Percentiles rank a stretch among this genome's conserved stretches.
phyloP scores from a whole-genome alignment of 2,797 vertebrate species.

The Coregonus ussuriensis region DNA sequence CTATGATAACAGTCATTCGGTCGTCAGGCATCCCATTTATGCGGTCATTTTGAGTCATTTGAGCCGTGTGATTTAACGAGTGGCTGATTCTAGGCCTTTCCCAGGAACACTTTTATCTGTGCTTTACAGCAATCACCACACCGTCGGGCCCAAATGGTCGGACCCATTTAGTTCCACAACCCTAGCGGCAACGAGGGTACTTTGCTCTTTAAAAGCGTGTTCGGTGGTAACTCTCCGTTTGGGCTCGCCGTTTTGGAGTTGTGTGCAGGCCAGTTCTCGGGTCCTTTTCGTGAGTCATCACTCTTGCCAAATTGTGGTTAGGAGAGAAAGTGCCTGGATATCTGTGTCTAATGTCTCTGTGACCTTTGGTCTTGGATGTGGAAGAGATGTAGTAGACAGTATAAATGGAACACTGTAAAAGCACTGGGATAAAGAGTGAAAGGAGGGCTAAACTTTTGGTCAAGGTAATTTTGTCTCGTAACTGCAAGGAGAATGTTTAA shows the following conservation, averaged over 20 bases:
- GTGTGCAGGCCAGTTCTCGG: background rate
- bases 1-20: background rate
- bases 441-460: background rate
- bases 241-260: background rate
- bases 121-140: slow-evolving; percentile 5
- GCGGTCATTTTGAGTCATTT: background rate
- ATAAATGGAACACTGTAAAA: background rate
- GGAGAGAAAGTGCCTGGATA: background rate
- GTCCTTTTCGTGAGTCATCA: background rate
- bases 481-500: too few relatives aligned
- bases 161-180: slow-evolving; percentile 5
- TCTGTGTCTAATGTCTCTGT: background rate
- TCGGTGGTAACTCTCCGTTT: background rate
- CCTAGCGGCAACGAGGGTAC: background rate
- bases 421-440: background rate
- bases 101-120: background rate
- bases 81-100: background rate
- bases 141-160: background rate
- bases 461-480: too few relatives aligned
- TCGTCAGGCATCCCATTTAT: background rate
- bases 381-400: background rate
- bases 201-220: slow-evolving; percentile 9
- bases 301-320: background rate
- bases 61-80: background rate
- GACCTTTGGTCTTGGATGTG: background rate